phyloP scores from a whole-genome alignment of 2,888 invertebrate genomes.

The Mythimna loreyi region DNA sequence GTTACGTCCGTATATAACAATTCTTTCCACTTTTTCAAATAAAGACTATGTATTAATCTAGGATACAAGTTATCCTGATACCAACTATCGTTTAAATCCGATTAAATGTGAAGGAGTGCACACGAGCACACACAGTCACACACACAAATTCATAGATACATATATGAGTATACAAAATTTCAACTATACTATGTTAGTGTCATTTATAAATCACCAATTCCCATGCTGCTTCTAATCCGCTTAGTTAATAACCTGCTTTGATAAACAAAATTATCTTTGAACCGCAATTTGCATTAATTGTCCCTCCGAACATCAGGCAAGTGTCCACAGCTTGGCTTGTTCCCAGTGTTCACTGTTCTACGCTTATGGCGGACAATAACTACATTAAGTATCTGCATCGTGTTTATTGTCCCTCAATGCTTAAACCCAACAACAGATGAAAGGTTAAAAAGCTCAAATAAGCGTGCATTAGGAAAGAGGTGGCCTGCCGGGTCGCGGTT shows the following conservation, averaged over 20 bases:
- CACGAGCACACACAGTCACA: too few species aligned
- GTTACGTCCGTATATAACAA: too few species aligned
- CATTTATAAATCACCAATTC: not conserved
- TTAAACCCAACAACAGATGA: conserved; percentile 87
- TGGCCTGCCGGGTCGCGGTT: conserved; percentile 89
- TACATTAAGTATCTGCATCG: conserved; percentile 83
- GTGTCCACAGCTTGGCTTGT: conserved; percentile 12
- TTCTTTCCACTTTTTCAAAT: too few species aligned
- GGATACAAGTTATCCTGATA: too few species aligned
- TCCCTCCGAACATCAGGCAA: not conserved
- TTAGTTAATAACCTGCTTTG: not conserved
- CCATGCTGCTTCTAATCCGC: not conserved
- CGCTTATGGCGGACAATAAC: conserved; percentile 79
- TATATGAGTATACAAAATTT: too few species aligned
- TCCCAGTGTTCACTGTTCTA: conserved; percentile 61
- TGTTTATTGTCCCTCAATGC: conserved; percentile 88
- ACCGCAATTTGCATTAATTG: conserved; percentile 17
- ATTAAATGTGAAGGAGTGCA: too few species aligned
- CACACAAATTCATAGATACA: too few species aligned
- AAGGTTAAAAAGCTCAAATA: conserved; percentile 91
- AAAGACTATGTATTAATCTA: too few species aligned
- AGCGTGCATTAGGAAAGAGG: conserved; percentile 91
- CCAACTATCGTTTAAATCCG: too few species aligned
- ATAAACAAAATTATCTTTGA: not conserved
- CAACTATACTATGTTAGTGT: too few species aligned